phyloP scores from a whole-genome alignment of 2,113 vertebrate species.

The Steatornis caripensis region DNA sequence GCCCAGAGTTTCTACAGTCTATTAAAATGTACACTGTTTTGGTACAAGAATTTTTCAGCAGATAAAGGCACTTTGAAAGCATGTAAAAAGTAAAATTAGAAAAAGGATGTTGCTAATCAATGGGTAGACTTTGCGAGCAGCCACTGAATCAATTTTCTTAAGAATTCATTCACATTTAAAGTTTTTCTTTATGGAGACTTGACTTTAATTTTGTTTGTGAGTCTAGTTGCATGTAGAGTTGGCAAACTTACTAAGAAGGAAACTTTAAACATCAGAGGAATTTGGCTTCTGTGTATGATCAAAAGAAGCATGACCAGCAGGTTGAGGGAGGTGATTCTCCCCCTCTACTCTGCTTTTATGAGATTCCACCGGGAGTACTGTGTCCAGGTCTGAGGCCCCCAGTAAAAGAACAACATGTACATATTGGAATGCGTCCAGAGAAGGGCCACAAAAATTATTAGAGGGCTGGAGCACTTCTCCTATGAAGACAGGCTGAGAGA shows the following conservation, averaged over 20 bases:
- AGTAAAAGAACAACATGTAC: too few relatives aligned
- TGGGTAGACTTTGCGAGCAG: accelerated
- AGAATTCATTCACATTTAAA: neutral
- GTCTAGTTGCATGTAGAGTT: neutral
- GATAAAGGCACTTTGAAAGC: neutral
- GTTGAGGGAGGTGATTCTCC: too few relatives aligned
- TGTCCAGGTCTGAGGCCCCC: too few relatives aligned
- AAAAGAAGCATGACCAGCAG: too few relatives aligned
- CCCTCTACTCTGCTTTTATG: too few relatives aligned
- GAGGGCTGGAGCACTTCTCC: too few relatives aligned
- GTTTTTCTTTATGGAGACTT: neutral
- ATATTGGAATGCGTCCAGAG: too few relatives aligned
- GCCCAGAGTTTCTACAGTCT: neutral
- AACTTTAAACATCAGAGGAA: neutral
- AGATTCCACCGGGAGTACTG: too few relatives aligned
- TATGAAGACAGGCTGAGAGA: too few relatives aligned
- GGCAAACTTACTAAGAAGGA: neutral
- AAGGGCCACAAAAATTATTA: too few relatives aligned
- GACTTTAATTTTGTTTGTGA: neutral
- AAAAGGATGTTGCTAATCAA: neutral
- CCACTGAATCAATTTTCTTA: neutral
- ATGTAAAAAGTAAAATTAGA: neutral
- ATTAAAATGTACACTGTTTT: neutral
- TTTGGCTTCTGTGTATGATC: neutral
- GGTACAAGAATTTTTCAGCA: neutral